Evolutionary conservation across 2,888 invertebrate genomes (phyloP).

Genomic region (Meiosimyza decipiens): DNA sequence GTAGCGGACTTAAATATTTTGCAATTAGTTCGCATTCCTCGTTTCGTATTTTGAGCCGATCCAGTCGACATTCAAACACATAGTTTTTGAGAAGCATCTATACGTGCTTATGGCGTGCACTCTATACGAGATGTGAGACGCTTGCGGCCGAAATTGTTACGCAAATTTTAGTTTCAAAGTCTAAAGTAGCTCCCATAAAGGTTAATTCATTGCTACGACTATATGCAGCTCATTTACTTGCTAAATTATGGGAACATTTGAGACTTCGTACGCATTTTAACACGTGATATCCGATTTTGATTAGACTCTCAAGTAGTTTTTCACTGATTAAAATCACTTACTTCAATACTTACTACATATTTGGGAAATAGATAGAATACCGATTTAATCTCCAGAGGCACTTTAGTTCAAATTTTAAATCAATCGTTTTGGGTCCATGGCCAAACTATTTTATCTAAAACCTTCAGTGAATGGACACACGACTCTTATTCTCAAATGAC

Average conservation of each 20-base stretch:
- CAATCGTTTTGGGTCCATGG: not conserved
- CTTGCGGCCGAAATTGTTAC: not conserved
- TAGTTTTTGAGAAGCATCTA: conserved; percentile 40
- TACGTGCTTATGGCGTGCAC: conserved; percentile 28
- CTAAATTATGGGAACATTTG: not conserved
- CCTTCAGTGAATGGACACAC: too few relatives aligned
- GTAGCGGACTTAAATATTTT: too few relatives aligned
- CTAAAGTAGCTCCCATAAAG: conserved; percentile 37
- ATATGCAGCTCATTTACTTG: not conserved
- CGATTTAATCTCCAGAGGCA: not conserved
- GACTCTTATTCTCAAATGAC: too few relatives aligned
- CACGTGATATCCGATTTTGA: too few relatives aligned
- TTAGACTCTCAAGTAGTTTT: too few relatives aligned
- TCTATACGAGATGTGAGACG: not conserved
- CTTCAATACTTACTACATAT: too few relatives aligned
- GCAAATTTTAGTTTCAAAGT: conserved; percentile 35
- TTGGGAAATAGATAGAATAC: too few relatives aligned
- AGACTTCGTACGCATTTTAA: too few relatives aligned
- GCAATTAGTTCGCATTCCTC: conserved; percentile 15
- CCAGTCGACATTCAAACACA: conserved; percentile 32
- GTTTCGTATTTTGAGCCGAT: conserved; percentile 17
- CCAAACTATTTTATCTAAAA: not conserved
- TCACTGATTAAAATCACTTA: too few relatives aligned
- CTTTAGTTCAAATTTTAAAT: not conserved
- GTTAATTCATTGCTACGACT: conserved; percentile 35